phyloP scores from a whole-genome alignment of 1,140 invertebrate species.

The Aricia agestis region DNA sequence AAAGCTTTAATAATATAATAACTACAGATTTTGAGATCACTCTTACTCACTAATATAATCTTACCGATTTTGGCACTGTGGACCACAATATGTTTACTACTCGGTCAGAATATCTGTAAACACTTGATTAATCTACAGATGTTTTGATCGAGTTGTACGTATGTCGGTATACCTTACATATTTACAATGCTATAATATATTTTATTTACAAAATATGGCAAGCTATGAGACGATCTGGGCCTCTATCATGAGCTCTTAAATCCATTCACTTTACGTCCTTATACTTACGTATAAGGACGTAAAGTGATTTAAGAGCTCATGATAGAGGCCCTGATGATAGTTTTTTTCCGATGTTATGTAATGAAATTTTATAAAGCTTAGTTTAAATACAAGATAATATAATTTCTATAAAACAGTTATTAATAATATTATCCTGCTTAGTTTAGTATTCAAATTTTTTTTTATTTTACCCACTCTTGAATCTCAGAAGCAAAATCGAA shows the following conservation, averaged over 20 bases:
- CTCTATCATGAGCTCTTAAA: no score
- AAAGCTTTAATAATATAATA: neutral
- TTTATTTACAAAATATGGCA: conserved; percentile 51
- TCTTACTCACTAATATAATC: conserved; percentile 41
- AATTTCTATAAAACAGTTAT: no score
- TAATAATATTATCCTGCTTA: no score
- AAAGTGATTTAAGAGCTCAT: no score
- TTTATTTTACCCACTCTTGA: no score
- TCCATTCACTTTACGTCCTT: no score
- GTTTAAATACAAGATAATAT: no score
- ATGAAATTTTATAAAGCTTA: no score
- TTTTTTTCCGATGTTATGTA: no score
- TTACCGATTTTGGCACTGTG: conserved; percentile 60
- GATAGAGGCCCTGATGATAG: no score
- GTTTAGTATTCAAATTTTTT: no score
- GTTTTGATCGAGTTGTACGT: neutral
- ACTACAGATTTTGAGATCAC: conserved; percentile 9
- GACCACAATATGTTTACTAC: conserved; percentile 51
- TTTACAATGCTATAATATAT: conserved; percentile 43
- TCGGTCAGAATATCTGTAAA: neutral
- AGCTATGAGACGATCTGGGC: conserved; percentile 36
- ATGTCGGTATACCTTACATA: conserved; percentile 31
- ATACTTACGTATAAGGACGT: no score
- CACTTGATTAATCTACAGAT: neutral
- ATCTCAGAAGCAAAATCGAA: neutral